Evolutionary conservation across 1,140 invertebrate genomes (phyloP).

Genomic region (Leptinotarsa texana): DNA sequence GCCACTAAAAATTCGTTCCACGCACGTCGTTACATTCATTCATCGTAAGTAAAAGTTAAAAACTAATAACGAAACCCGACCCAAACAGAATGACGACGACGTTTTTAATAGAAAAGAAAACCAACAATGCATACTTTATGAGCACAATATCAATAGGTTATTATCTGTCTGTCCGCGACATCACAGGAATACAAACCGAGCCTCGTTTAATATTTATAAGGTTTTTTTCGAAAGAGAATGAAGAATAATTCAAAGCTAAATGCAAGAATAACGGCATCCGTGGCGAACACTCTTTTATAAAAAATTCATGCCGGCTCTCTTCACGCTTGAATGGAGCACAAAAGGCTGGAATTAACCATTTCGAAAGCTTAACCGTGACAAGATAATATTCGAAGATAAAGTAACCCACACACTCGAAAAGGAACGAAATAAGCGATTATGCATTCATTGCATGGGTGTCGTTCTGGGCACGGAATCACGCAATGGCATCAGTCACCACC

Average conservation of each 20-base stretch:
- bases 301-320: constrained; percentile 17
- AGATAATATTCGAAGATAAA: constrained; percentile 18
- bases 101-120: constrained; percentile 1
- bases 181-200: not conserved
- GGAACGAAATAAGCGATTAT: constrained; percentile 9
- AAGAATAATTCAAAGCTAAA: constrained; percentile 21
- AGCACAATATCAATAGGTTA: constrained; percentile 15
- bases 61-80: not conserved
- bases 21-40: not conserved
- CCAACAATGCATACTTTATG: not conserved
- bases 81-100: not conserved
- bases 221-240: constrained; percentile 9
- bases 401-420: constrained; percentile 13
- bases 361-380: constrained; percentile 18
- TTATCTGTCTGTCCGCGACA: constrained; percentile 11
- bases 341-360: constrained; percentile 16
- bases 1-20: not conserved
- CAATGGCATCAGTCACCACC: constrained; percentile 15
- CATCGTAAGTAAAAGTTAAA: not conserved
- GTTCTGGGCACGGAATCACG: constrained; percentile 9
- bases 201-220: constrained; percentile 18
- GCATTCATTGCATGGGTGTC: constrained; percentile 15
- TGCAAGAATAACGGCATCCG: constrained; percentile 18
- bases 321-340: constrained; percentile 9
- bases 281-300: constrained; percentile 16